Evolutionary conservation across 2,888 invertebrate genomes (phyloP).

Genomic region (Chrysina gloriosa): DNA sequence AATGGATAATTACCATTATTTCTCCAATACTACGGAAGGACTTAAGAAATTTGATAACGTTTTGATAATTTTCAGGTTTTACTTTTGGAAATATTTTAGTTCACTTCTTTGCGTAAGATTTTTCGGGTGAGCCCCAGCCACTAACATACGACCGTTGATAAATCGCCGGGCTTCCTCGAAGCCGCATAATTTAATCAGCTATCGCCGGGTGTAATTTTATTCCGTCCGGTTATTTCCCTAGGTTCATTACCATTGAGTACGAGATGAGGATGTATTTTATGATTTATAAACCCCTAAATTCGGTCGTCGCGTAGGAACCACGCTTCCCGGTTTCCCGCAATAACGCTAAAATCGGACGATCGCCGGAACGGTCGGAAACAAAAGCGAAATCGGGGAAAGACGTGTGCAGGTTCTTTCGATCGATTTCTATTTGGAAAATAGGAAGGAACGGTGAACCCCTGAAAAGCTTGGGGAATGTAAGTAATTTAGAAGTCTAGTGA

Average conservation of each 20-base stretch:
- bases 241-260: constrained; percentile 43
- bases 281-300: constrained; percentile 42
- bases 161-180: constrained; percentile 25
- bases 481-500: no score
- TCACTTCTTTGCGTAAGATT: no score
- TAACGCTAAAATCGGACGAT: constrained; percentile 19
- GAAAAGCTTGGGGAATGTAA: no score
- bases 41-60: no score
- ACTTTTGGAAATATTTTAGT: not conserved
- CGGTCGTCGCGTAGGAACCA: constrained; percentile 1
- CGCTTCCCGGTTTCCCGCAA: constrained; percentile 9
- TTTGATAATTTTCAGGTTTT: no score
- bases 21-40: no score
- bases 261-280: constrained; percentile 43
- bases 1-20: no score
- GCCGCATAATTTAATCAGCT: constrained; percentile 37
- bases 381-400: not conserved
- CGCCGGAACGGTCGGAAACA: not conserved
- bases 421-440: not conserved
- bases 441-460: no score
- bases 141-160: not conserved
- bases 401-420: not conserved
- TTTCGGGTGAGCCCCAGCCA: no score
- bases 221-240: constrained; percentile 35
- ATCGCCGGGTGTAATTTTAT: constrained; percentile 23